phyloP scores from a whole-genome alignment of 1,140 invertebrate species.

The Drosophila chauvacae region DNA sequence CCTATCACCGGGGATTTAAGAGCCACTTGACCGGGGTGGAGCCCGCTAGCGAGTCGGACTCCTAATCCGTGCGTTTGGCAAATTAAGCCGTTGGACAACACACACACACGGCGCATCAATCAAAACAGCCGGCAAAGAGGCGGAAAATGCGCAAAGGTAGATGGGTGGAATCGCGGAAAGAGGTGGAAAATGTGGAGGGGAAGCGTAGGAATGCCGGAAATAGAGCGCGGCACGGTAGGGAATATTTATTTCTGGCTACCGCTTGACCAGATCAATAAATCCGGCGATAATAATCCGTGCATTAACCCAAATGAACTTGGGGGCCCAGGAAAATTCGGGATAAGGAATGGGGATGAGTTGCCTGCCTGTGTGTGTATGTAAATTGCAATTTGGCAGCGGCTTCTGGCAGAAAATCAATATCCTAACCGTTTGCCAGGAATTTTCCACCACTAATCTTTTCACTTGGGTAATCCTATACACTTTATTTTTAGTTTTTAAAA shows the following conservation, averaged over 20 bases:
- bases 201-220: constrained; percentile 45
- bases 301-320: constrained; percentile 67
- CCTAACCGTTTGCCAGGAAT: constrained; percentile 16
- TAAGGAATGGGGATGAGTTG: constrained; percentile 1
- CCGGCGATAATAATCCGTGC: constrained; percentile 62
- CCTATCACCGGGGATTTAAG: constrained; percentile 16
- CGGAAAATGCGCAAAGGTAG: constrained; percentile 5
- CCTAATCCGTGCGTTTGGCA: constrained; percentile 56
- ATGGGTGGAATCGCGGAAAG: neutral
- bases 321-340: neutral
- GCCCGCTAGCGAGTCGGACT: constrained; percentile 13
- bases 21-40: constrained; percentile 44
- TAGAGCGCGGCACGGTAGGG: constrained; percentile 43
- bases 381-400: constrained; percentile 62
- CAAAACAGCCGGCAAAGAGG: constrained; percentile 38
- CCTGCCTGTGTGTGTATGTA: constrained; percentile 28
- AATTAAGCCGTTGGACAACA: constrained; percentile 68
- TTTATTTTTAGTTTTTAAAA: neutral
- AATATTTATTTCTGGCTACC: constrained; percentile 59
- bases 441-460: neutral
- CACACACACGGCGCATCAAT: constrained; percentile 48
- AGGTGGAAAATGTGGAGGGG: neutral
- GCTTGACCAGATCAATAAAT: constrained; percentile 63
- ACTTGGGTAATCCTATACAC: neutral
- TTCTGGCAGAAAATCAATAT: constrained; percentile 66